phyloP scores from a whole-genome alignment of 2,113 vertebrate species.

The Tetrao urogallus region DNA sequence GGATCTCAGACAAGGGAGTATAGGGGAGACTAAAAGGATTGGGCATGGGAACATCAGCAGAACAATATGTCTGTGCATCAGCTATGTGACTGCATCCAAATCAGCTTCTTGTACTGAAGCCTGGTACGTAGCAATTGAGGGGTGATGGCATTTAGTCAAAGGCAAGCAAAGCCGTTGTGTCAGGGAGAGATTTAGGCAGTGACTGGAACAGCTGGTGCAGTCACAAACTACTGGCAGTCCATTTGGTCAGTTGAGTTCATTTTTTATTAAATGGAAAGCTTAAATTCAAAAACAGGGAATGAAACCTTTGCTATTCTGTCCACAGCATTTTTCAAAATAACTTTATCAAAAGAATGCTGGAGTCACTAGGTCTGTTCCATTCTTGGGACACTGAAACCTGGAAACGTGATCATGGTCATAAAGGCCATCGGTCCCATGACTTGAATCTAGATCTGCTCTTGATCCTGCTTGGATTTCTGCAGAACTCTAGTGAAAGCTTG shows the following conservation, averaged over 20 bases:
- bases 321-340: not conserved
- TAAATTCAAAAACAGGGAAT: not conserved
- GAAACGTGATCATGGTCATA: not conserved
- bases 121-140: not conserved
- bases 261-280: rapidly evolving
- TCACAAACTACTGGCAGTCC: not conserved
- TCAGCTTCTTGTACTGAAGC: not conserved
- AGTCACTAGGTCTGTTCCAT: not conserved
- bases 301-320: not conserved
- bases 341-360: not conserved
- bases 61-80: not conserved
- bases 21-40: not conserved
- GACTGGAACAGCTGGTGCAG: not conserved
- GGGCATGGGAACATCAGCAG: slow-evolving; percentile 14
- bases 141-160: not conserved
- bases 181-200: not conserved
- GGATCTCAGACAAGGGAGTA: slow-evolving; percentile 54
- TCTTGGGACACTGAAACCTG: not conserved
- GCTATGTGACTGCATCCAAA: slow-evolving; percentile 24
- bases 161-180: not conserved
- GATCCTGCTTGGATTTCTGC: not conserved
- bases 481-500: not conserved
- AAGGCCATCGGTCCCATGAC: not conserved
- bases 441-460: not conserved
- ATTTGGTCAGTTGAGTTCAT: not conserved